Conservation (phyloP, 2,797 vertebrate species). For the Adrianichthys oophorus region DNA sequence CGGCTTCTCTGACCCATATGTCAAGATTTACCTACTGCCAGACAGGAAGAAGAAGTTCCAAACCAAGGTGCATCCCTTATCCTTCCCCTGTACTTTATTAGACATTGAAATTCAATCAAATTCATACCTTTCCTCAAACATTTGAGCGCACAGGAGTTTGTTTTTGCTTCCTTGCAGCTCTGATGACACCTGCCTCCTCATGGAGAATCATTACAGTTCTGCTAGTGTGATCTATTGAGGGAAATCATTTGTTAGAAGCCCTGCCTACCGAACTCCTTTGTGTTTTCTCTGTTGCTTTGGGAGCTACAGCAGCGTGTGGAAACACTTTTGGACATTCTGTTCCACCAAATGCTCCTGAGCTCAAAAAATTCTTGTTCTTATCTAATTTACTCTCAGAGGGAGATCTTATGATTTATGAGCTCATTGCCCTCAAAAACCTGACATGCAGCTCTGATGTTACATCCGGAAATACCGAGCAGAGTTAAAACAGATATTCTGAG, state of each 20-base stretch:
- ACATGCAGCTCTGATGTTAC: conserved; percentile 17
- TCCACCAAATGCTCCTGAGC: conserved; percentile 29
- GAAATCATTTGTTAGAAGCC: conserved; percentile 32
- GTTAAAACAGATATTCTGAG: conserved; percentile 9
- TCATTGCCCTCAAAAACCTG: conserved; percentile 23
- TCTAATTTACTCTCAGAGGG: conserved; percentile 39
- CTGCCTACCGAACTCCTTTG: conserved; percentile 13
- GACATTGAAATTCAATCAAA: background rate
- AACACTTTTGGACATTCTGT: conserved; percentile 32
- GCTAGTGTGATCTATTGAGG: conserved; percentile 44
- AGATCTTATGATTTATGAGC: conserved; percentile 10
- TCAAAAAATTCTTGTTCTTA: conserved; percentile 13
- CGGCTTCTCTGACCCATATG: conserved; percentile 91
- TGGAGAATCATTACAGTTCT: conserved; percentile 34
- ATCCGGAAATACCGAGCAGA: conserved; percentile 16
- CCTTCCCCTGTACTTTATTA: conserved; percentile 1
- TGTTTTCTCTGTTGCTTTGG: conserved; percentile 40
- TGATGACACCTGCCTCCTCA: background rate
- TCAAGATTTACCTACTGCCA: conserved; percentile 93
- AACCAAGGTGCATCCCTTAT: conserved; percentile 82
- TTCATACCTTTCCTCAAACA: background rate
- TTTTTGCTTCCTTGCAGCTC: background rate
- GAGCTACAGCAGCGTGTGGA: conserved; percentile 54
- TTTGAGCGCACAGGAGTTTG: background rate
- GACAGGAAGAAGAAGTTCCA: conserved; percentile 96